Percentiles rank a stretch among this genome's conserved stretches.
phyloP scores from a whole-genome alignment of 2,113 vertebrate genomes.

The Fulmarus glacialis region DNA sequence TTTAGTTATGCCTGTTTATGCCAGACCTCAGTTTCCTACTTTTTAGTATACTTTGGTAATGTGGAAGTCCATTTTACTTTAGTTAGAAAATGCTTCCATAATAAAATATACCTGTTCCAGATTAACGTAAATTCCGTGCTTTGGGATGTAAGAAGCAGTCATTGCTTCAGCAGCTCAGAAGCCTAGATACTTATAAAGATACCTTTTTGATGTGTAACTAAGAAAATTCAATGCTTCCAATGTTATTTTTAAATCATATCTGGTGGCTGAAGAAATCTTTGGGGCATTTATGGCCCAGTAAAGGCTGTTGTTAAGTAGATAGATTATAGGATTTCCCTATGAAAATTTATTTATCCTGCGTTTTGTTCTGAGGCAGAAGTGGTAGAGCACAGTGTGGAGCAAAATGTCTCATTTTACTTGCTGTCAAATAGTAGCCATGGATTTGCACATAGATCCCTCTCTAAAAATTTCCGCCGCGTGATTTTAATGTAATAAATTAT shows the following conservation, averaged over 20 bases:
- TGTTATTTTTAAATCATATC: not conserved
- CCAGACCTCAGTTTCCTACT: not conserved
- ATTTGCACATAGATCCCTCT: constrained; percentile 5
- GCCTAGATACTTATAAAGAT: not conserved
- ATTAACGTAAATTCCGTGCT: not conserved
- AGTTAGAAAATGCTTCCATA: not conserved
- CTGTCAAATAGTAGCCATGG: not conserved
- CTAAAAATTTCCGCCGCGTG: not conserved
- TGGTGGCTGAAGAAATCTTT: not conserved
- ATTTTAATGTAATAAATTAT: constrained; percentile 31
- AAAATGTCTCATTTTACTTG: constrained; percentile 22
- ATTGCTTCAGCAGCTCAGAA: not conserved
- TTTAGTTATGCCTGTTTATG: not conserved
- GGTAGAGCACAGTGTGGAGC: not conserved
- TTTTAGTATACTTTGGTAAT: not conserved
- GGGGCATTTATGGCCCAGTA: not conserved
- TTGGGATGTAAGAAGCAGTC: not conserved
- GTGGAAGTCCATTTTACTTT: not conserved
- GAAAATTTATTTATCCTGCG: not conserved
- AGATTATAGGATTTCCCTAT: not conserved
- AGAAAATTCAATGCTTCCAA: not conserved
- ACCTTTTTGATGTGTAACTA: not conserved
- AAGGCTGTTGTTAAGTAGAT: not conserved
- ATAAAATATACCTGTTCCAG: not conserved
- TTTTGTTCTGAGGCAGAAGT: constrained; percentile 16